phyloP scores from a whole-genome alignment of 1,140 invertebrate genomes.

The Tetragonula clypearis region DNA sequence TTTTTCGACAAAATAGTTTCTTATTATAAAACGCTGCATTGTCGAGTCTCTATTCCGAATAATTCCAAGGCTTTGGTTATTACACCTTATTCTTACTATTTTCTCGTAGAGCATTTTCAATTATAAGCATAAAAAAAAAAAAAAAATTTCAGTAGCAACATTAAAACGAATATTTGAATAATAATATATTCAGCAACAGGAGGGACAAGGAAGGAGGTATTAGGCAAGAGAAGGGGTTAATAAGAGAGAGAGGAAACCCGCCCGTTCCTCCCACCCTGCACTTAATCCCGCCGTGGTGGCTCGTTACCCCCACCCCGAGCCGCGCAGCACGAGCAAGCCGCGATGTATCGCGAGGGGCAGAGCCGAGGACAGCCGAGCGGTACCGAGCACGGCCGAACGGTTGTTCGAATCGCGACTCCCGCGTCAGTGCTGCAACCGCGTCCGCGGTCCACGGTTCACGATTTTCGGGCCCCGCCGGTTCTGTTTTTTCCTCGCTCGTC shows the following conservation, averaged over 20 bases:
- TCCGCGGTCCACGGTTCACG: slow-evolving; percentile 82
- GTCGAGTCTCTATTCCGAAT: neutral
- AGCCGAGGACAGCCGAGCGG: slow-evolving; percentile 67
- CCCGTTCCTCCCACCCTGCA: slow-evolving; percentile 21
- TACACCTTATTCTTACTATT: neutral
- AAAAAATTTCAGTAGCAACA: neutral
- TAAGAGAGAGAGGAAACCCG: slow-evolving; percentile 36
- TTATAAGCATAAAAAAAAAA: no score
- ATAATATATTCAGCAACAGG: neutral
- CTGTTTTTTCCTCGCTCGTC: slow-evolving; percentile 53
- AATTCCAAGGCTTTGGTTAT: neutral
- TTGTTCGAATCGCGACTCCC: slow-evolving; percentile 80
- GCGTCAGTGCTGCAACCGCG: slow-evolving; percentile 82
- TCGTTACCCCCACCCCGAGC: slow-evolving; percentile 50
- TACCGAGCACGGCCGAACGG: slow-evolving; percentile 77
- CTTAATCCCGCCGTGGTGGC: slow-evolving; percentile 16
- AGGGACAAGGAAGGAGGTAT: neutral
- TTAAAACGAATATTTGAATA: neutral
- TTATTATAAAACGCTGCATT: neutral
- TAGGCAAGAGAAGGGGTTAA: slow-evolving; percentile 20
- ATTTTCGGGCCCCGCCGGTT: slow-evolving; percentile 74
- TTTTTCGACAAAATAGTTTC: neutral
- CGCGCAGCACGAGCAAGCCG: slow-evolving; percentile 58
- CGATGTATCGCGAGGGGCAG: slow-evolving; percentile 65
- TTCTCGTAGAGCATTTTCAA: no score